phyloP scores from a whole-genome alignment of 2,797 vertebrate species.

The Gadopsis marmoratus region DNA sequence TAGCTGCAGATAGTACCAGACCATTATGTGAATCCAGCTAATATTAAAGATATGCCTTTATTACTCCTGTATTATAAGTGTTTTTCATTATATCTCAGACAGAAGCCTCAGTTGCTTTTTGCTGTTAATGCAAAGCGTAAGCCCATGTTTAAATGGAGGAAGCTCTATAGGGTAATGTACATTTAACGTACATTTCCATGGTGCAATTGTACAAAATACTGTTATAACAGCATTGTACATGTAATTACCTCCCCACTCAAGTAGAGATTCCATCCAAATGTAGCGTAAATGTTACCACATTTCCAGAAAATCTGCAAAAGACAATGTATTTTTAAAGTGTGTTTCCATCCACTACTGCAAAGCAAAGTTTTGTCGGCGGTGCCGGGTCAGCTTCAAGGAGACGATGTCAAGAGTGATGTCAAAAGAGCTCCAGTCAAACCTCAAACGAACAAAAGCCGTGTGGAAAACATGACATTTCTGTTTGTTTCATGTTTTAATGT shows the following conservation, averaged over 20 bases:
- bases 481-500: background rate
- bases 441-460: background rate
- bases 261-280: background rate
- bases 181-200: background rate
- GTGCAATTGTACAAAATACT: constrained; percentile 2
- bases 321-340: background rate
- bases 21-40: background rate
- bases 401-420: background rate
- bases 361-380: background rate
- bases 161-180: background rate
- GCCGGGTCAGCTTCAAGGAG: background rate
- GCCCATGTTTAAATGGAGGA: background rate
- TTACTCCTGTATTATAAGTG: background rate
- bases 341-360: background rate
- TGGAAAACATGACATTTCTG: background rate
- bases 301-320: background rate
- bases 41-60: background rate
- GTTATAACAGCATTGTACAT: background rate
- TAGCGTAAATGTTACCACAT: background rate
- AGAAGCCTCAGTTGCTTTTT: background rate
- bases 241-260: background rate
- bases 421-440: background rate
- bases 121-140: background rate
- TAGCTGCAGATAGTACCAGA: background rate
- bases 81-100: background rate